Percentiles rank a stretch among this genome's conserved stretches.
These are phyloP conservation scores for Rhynchophorus ferrugineus DNA, from an alignment of 1,140 invertebrate species.

Conservation along the genomic window DNA sequence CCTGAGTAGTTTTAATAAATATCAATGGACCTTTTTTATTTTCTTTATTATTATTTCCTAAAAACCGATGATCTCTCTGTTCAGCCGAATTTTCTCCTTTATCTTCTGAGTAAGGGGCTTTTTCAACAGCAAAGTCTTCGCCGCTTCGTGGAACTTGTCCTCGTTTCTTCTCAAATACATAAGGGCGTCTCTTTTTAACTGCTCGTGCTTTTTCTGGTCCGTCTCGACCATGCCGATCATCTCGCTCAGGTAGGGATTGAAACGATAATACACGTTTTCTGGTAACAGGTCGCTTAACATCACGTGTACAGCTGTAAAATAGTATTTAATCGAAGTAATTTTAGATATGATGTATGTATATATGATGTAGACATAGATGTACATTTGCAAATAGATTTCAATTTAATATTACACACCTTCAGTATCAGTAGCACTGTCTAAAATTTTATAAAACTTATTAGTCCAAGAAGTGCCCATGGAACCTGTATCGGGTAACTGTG, in stretches of 20 bases:
- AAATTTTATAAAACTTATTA: slow-evolving; percentile 74
- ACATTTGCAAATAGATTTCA: slow-evolving; percentile 1
- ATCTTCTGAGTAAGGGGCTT: slow-evolving; percentile 42
- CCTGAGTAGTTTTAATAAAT: no score
- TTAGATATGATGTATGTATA: background rate
- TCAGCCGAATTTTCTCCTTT: slow-evolving; percentile 42
- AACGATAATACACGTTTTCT: slow-evolving; percentile 71
- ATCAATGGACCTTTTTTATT: no score
- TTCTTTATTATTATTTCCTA: no score
- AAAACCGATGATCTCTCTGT: slow-evolving; percentile 23
- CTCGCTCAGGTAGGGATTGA: slow-evolving; percentile 85
- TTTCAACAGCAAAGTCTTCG: slow-evolving; percentile 43
- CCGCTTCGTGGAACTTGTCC: slow-evolving; percentile 58
- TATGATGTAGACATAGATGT: slow-evolving; percentile 1
- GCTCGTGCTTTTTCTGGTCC: slow-evolving; percentile 55
- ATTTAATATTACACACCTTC: slow-evolving; percentile 62
- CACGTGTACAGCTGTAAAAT: slow-evolving; percentile 62
- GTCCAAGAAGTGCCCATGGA: slow-evolving; percentile 56
- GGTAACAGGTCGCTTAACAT: slow-evolving; percentile 76
- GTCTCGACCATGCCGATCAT: slow-evolving; percentile 79
- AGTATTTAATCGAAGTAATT: slow-evolving; percentile 14
- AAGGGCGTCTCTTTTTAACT: slow-evolving; percentile 56
- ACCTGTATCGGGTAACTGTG: slow-evolving; percentile 31
- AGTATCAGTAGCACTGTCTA: slow-evolving; percentile 86
- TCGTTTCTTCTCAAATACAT: slow-evolving; percentile 75